Evolutionary conservation across 2,113 vertebrate genomes (phyloP), one percentile per base, ranked within the genome.

Genomic region (Ochotona curzoniae): DNA sequence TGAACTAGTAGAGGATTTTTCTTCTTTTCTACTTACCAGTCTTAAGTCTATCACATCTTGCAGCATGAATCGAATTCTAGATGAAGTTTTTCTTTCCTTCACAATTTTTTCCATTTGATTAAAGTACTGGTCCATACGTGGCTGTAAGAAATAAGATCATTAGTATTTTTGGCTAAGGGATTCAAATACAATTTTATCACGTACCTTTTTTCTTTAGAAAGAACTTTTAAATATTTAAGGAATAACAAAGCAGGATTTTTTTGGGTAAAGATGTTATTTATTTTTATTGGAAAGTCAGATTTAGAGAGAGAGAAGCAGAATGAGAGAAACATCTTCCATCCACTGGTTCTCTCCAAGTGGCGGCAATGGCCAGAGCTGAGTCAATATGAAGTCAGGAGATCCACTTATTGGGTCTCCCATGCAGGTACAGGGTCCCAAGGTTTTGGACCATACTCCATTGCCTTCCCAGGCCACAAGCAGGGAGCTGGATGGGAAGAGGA

Each of bases 31-130:
- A 98, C 99, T 97, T 97, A 99, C 99, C 99, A 99, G 98, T 97
- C 99, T 98, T 47, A 99, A 98, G 97, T 99, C 99, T 95, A 99
- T 99, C 11, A 99, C 97, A 57, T 99, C 99, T 97, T 99, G 99
- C 67, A 99, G 97, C 99, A 99, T 99, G 96, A 99, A 99, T 47
- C 99, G 99, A 97, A 99, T 99, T 89, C 99, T 98, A 9, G 99
- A 99, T 0, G 99, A 99, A 0, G 99, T 99, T 98, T 99, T 99
- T 90, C 99, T 98, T 97, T 99, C 99, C 96, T 99, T 99, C 85
- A 99, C 99, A 12, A 99, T 99, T 98, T 99, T 99, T 95, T 99
- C 99, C 99, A 99, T 99, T 97, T 99, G 99, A 98, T 99, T 98
- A 96, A 99, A 99, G 97, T 99, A 99, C 97, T 99, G 99, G 97